Conservation (phyloP, 2,113 vertebrate species). For the Chlorodrepanis virens region DNA sequence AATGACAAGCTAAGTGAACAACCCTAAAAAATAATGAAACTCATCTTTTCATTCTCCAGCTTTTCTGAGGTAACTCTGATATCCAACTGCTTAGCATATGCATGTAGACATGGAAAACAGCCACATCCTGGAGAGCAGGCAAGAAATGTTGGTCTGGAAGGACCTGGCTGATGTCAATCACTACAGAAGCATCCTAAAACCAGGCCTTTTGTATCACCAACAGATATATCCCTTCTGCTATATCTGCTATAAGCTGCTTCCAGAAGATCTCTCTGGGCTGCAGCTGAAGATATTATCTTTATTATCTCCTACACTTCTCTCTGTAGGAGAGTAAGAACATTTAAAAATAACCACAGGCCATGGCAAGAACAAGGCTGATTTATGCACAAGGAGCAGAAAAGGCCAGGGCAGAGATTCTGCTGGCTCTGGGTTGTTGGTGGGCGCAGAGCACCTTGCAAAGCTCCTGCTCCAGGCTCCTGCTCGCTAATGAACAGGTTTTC, state of each 20-base stretch:
- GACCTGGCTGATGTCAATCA: not conserved
- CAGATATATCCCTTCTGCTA: not conserved
- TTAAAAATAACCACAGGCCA: not conserved
- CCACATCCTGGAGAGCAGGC: not conserved
- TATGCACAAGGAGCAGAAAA: not conserved
- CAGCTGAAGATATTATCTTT: not conserved
- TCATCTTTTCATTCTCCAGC: not conserved
- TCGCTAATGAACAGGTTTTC: not conserved
- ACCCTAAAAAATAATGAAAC: not conserved
- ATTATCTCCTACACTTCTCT: not conserved
- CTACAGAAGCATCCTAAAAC: not conserved
- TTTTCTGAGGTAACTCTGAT: not conserved
- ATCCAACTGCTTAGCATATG: not conserved
- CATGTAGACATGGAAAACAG: not conserved
- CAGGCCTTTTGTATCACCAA: not conserved
- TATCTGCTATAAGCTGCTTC: not conserved
- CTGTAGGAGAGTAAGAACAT: not conserved
- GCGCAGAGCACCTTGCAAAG: not conserved
- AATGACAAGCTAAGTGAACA: rapidly evolving
- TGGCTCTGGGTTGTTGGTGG: not conserved
- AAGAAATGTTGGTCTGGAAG: not conserved
- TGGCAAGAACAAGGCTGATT: not conserved
- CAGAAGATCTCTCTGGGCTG: not conserved
- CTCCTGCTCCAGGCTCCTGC: not conserved
- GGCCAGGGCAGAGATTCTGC: not conserved